These are phyloP conservation scores for Centruroides vittatus DNA, from an alignment of 1,140 invertebrate genomes.

Conservation along the genomic window DNA sequence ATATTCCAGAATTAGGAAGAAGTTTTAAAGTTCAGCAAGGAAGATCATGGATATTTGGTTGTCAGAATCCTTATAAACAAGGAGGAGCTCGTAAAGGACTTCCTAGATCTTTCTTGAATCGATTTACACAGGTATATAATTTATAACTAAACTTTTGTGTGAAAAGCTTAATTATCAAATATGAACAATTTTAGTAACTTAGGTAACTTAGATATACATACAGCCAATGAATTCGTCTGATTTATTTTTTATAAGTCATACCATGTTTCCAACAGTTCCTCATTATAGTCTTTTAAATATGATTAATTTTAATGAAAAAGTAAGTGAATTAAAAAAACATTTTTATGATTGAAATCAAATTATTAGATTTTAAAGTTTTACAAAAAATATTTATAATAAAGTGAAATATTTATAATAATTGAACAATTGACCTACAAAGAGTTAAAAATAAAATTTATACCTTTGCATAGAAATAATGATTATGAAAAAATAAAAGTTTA, in stretches of 20 bases:
- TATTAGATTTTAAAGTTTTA: too few species aligned
- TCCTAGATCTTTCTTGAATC: slow-evolving; percentile 92
- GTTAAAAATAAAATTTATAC: too few species aligned
- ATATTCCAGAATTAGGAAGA: slow-evolving; percentile 81
- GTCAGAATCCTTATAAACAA: slow-evolving; percentile 94
- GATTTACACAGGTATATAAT: slow-evolving; percentile 73
- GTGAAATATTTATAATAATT: too few species aligned
- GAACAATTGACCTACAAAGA: too few species aligned
- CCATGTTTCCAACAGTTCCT: slow-evolving; percentile 33
- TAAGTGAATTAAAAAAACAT: slow-evolving; percentile 13
- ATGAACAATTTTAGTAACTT: too few species aligned
- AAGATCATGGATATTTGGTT: slow-evolving; percentile 80
- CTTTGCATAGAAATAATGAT: too few species aligned
- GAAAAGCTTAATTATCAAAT: too few species aligned
- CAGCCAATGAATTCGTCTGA: slow-evolving; percentile 63
- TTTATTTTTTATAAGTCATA: slow-evolving; percentile 42
- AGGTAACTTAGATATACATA: slow-evolving; percentile 64
- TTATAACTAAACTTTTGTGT: background rate
- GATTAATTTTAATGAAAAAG: slow-evolving; percentile 60
- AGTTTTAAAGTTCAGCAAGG: slow-evolving; percentile 54
- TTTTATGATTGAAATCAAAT: too few species aligned
- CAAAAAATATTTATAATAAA: too few species aligned
- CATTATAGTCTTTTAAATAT: slow-evolving; percentile 45
- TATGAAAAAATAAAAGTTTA: too few species aligned
- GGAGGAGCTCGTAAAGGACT: slow-evolving; percentile 89